Conservation (phyloP, 2,113 vertebrate species). For the Rhodinocichla rosea region DNA sequence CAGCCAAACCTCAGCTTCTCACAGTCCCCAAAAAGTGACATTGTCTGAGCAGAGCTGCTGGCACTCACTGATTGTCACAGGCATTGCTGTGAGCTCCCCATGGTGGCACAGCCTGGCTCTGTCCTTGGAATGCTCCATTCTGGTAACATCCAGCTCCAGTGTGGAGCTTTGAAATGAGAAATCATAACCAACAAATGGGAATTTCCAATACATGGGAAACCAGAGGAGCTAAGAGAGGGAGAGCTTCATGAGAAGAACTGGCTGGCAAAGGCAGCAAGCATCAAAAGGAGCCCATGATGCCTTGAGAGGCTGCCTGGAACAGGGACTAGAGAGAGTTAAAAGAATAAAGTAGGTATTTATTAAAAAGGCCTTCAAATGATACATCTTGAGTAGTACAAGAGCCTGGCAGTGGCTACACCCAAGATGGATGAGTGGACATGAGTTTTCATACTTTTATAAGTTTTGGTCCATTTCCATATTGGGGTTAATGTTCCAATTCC, state of each 20-base stretch:
- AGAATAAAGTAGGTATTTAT: not conserved
- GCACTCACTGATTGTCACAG: not conserved
- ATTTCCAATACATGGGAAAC: not conserved
- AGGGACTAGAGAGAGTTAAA: not conserved
- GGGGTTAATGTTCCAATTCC: not conserved
- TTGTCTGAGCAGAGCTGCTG: not conserved
- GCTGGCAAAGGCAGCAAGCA: not conserved
- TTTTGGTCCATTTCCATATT: not conserved
- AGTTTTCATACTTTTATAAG: not conserved
- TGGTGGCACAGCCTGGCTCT: not conserved
- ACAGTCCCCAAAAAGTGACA: not conserved
- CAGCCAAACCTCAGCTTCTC: not conserved
- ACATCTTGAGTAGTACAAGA: not conserved
- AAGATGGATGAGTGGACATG: not conserved
- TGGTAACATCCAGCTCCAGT: not conserved
- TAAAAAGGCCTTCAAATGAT: not conserved
- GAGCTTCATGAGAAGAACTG: not conserved
- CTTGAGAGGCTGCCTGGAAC: not conserved
- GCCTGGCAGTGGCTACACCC: not conserved
- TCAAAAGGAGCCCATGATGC: not conserved
- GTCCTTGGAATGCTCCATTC: not conserved
- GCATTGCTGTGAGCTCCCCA: not conserved
- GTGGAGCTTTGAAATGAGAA: not conserved
- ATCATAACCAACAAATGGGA: not conserved
- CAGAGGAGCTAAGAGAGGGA: not conserved